A percentile compares a stretch with the other conserved stretches of the same genome.
These are phyloP conservation scores for Dugesia japonica DNA, from an alignment of 2,888 invertebrate species.

Conservation along the genomic window DNA sequence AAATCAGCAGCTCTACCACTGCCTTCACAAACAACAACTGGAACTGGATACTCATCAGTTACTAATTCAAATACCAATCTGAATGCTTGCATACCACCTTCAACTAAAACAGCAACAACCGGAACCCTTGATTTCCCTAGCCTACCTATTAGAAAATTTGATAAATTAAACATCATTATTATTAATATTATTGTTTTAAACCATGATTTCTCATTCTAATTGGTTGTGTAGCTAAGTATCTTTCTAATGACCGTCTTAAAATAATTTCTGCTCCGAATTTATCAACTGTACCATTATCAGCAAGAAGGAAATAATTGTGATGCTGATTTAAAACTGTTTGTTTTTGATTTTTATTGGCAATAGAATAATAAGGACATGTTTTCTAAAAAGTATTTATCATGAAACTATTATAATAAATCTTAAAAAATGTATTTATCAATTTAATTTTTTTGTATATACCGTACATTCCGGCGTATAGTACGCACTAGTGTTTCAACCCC, in stretches of 20 bases:
- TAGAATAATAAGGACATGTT: not conserved
- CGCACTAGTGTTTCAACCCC: no score
- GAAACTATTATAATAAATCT: no score
- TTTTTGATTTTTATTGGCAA: conserved; percentile 50
- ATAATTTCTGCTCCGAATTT: conserved; percentile 63
- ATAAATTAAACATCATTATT: no score
- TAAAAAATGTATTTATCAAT: conserved; percentile 37
- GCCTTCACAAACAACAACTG: conserved; percentile 91
- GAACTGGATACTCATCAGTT: conserved; percentile 85
- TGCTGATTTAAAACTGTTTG: conserved; percentile 82
- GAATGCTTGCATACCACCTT: conserved; percentile 90
- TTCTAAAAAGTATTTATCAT: no score
- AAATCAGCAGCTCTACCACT: conserved; percentile 72
- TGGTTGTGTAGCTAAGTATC: conserved; percentile 81
- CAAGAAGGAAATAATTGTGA: conserved; percentile 86
- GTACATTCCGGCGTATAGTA: no score
- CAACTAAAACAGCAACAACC: conserved; percentile 85
- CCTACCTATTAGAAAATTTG: no score
- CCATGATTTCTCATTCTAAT: conserved; percentile 59
- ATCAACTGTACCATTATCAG: conserved; percentile 92
- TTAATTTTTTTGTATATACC: conserved; percentile 64
- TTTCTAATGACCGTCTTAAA: conserved; percentile 75
- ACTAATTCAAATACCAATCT: conserved; percentile 87
- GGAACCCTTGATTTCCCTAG: conserved; percentile 57
- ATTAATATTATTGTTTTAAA: no score